Evolutionary conservation across 2,888 invertebrate genomes (phyloP).

Genomic region (Microctonus brassicae): DNA sequence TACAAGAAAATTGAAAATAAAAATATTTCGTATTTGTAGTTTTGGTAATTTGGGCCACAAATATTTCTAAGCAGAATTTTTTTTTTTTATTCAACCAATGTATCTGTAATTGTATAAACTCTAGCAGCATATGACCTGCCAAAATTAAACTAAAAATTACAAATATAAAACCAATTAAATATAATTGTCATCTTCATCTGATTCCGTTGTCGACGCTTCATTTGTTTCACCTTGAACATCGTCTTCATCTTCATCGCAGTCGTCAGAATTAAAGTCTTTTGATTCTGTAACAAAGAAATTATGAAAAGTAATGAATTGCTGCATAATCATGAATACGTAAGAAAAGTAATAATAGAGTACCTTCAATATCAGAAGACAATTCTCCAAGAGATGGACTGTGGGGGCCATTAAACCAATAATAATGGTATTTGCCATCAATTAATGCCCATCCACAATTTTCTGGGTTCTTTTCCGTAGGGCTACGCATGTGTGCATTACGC

Average conservation of each 20-base stretch:
- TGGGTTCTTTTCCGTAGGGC: conserved; percentile 25
- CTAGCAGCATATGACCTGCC: too few relatives aligned
- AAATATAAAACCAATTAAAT: background rate
- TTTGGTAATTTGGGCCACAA: too few relatives aligned
- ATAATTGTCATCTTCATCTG: background rate
- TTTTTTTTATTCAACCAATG: too few relatives aligned
- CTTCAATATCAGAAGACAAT: conserved; percentile 28
- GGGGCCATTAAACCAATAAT: conserved; percentile 39
- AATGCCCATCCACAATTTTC: conserved; percentile 42
- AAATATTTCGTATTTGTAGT: too few relatives aligned
- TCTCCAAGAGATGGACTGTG: conserved; percentile 30
- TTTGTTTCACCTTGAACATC: background rate
- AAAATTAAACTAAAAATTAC: conserved; percentile 15
- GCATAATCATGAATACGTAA: background rate
- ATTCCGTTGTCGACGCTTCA: background rate
- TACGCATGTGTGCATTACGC: conserved; percentile 36
- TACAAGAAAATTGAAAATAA: too few relatives aligned
- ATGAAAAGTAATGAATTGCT: background rate
- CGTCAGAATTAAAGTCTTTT: background rate
- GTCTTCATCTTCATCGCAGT: background rate
- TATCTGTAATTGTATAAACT: too few relatives aligned
- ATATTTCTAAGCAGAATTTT: too few relatives aligned
- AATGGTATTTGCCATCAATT: conserved; percentile 37
- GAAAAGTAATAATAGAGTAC: conserved; percentile 3
- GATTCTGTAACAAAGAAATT: background rate